Evolutionary conservation across 2,888 invertebrate species (phyloP).

Genomic region (Lithosia quadra): DNA sequence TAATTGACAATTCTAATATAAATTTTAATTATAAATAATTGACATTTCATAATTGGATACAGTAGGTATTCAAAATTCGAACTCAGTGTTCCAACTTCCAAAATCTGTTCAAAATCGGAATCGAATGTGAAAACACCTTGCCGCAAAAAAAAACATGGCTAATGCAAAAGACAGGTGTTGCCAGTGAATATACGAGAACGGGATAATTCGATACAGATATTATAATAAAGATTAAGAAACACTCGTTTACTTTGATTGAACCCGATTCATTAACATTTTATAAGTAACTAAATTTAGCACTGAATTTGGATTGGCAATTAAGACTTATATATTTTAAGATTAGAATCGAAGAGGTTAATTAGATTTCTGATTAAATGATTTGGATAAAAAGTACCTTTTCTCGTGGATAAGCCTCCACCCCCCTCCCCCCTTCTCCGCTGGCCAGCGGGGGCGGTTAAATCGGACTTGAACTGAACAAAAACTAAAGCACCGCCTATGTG

Average conservation of each 20-base stretch:
- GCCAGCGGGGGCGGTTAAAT: no score
- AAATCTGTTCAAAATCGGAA: constrained; percentile 67
- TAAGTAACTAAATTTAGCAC: not conserved
- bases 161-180: constrained; percentile 75
- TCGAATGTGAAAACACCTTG: constrained; percentile 70
- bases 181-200: constrained; percentile 50
- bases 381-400: not conserved
- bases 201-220: constrained; percentile 41
- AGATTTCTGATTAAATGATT: no score
- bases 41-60: constrained; percentile 4
- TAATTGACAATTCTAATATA: no score
- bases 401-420: no score
- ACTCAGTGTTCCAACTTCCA: constrained; percentile 40
- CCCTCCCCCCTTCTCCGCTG: no score
- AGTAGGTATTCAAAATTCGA: constrained; percentile 23
- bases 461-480: no score
- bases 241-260: constrained; percentile 36
- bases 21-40: not conserved
- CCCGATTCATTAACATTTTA: not conserved
- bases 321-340: not conserved
- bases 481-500: no score
- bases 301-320: not conserved
- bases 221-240: constrained; percentile 43
- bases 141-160: constrained; percentile 62
- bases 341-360: not conserved